Evolutionary conservation across 2,888 invertebrate genomes (phyloP).

Genomic region (Heteromyza rotundicornis): DNA sequence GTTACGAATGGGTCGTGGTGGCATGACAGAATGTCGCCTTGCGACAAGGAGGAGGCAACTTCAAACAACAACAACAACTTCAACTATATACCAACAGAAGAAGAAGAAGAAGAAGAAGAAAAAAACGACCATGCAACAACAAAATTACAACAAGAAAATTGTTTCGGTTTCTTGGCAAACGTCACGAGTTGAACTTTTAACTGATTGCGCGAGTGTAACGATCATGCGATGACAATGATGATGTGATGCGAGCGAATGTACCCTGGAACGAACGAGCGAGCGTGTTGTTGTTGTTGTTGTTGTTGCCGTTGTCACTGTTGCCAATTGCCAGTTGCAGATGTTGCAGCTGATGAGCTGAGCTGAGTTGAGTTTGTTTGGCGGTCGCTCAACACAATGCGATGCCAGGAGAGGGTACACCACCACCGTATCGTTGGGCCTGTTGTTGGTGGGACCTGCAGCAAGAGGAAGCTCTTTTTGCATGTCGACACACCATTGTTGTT

Average conservation of each 20-base stretch:
- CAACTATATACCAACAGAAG: conserved; percentile 6
- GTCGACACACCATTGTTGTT: too few relatives aligned
- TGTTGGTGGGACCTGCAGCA: too few relatives aligned
- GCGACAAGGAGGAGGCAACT: conserved; percentile 34
- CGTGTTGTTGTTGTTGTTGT: too few relatives aligned
- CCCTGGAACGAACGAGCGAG: not conserved
- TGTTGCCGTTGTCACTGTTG: too few relatives aligned
- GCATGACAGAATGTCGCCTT: conserved; percentile 52
- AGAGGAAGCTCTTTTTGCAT: too few relatives aligned
- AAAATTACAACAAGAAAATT: conserved; percentile 37
- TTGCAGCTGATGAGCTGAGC: not conserved
- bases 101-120: conserved; percentile 2
- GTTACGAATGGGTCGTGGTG: conserved; percentile 54
- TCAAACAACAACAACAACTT: conserved; percentile 10
- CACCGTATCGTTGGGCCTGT: too few relatives aligned
- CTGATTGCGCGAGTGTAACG: conserved; percentile 27
- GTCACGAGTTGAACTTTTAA: conserved; percentile 59
- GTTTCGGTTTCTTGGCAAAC: conserved; percentile 46
- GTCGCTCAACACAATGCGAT: not conserved
- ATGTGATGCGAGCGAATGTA: not conserved
- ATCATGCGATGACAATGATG: conserved; percentile 19
- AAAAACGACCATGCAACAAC: not conserved
- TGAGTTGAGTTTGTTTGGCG: not conserved
- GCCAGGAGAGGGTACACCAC: too few relatives aligned
- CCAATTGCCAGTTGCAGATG: not conserved